Base-by-base conservation (phyloP, 2,888 invertebrate genomes). In the Nysson spinosus region DNA sequence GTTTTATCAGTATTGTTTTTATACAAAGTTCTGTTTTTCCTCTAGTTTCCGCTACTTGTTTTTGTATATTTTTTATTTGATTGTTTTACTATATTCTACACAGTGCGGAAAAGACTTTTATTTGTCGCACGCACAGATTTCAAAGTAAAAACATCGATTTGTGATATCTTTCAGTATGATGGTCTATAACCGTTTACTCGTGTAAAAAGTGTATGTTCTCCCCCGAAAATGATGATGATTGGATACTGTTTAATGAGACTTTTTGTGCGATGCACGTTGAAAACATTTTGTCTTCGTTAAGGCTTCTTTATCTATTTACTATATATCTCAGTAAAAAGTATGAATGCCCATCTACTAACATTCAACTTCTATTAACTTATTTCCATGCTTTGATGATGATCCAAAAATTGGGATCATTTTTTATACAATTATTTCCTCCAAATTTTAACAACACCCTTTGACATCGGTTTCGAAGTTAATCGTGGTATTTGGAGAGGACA, bases 371-470 rank as follows among this genome's bases (percentile, higher is more conserved):
- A 30, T 67, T 58, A 58, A 75, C 78, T 78, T 81, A 75, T 80
- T 82, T 81, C 76, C 78, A 81, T 79, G 79, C 75, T 73, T 69
- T 52, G 61, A 72, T 49, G 75, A 69, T 80, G 73, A 78, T 74
- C 69, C 64, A 17, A 65, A 50, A 19, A 20, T 7, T 40, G 50
- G 20, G 66, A 19, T 42, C 7, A 54, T 16, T 14, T 26, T 42
- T 42, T 16, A 49, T 28, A 22, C 14, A 19, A 46, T 40, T 43
- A 5, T 14, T 14, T 19, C 3, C n/a, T 28, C 17, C 2, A 28
- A 11, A n/a, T 35, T 40, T 49, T 19, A 34, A 35, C 11, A 43
- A 20, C 40, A 37, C 19, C 12, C 26, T 6, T 49, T 49, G 9
- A 17, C 12, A 49, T 37, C 26, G 49, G 24, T 14, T 24, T 49